Conservation (phyloP, 2,113 vertebrate genomes). For the Bucco capensis region DNA sequence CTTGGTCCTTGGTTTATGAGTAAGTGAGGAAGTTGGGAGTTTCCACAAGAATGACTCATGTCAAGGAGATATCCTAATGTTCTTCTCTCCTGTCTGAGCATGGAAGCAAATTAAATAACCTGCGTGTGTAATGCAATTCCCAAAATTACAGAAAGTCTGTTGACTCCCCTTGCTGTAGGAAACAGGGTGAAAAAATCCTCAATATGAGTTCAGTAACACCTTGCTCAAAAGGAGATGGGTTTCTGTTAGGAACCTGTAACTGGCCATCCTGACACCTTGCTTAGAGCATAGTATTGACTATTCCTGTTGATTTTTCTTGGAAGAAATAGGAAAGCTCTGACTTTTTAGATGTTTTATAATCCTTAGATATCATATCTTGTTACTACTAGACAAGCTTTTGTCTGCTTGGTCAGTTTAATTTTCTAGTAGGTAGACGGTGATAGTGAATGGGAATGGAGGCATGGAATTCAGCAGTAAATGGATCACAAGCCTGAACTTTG, state of each 20-base stretch:
- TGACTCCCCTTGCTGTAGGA: neutral
- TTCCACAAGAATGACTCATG: neutral
- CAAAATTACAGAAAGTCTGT: neutral
- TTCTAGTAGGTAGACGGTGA: neutral
- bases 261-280: neutral
- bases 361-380: neutral
- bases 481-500: neutral
- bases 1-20: neutral
- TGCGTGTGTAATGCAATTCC: neutral
- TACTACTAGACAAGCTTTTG: neutral
- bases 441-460: neutral
- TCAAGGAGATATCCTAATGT: neutral
- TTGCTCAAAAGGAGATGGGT: neutral
- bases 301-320: neutral
- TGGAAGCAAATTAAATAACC: neutral
- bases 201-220: accelerated
- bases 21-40: constrained; percentile 29
- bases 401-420: neutral
- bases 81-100: neutral
- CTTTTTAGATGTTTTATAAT: neutral
- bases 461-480: neutral
- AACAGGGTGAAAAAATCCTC: neutral
- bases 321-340: neutral
- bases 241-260: neutral
- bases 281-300: neutral